Evolutionary conservation across 2,888 invertebrate genomes (phyloP).

Genomic region (Reticulitermes lucifugus): DNA sequence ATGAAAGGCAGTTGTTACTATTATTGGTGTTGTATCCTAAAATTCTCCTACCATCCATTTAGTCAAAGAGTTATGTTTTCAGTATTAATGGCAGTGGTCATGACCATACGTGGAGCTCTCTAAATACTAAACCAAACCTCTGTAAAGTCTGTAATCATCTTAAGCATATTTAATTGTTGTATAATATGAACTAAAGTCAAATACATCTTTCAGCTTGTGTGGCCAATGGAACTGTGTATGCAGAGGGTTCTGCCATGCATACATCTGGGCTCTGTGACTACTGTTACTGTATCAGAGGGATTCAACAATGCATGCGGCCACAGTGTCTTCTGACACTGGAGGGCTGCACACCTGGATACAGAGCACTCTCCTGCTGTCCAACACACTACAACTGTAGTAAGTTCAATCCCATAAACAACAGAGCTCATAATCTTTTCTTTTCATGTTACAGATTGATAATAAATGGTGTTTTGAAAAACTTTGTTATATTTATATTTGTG

Average conservation of each 20-base stretch:
- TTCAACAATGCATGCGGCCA: constrained; percentile 81
- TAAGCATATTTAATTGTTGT: neutral
- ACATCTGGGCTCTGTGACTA: constrained; percentile 84
- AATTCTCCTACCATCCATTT: no score
- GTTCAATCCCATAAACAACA: neutral
- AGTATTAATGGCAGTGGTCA: no score
- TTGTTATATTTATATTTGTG: no score
- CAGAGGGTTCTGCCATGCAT: constrained; percentile 86
- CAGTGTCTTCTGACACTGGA: constrained; percentile 81
- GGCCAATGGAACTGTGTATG: constrained; percentile 78
- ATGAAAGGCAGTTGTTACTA: no score
- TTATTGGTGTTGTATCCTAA: no score
- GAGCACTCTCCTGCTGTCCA: constrained; percentile 81
- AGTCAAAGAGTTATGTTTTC: no score
- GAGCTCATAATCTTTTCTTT: no score
- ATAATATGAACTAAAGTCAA: neutral
- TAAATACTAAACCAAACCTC: no score
- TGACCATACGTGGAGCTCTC: no score
- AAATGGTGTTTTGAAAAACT: no score
- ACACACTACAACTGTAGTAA: constrained; percentile 78
- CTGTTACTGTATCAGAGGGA: constrained; percentile 85
- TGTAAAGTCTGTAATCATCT: no score
- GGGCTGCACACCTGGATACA: constrained; percentile 75
- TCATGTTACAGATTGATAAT: no score
- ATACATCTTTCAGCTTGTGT: constrained; percentile 72